Evolutionary conservation across 2,797 vertebrate genomes (phyloP), one percentile per base, ranked within the genome.

Genomic region (Sarcoramphus papa): DNA sequence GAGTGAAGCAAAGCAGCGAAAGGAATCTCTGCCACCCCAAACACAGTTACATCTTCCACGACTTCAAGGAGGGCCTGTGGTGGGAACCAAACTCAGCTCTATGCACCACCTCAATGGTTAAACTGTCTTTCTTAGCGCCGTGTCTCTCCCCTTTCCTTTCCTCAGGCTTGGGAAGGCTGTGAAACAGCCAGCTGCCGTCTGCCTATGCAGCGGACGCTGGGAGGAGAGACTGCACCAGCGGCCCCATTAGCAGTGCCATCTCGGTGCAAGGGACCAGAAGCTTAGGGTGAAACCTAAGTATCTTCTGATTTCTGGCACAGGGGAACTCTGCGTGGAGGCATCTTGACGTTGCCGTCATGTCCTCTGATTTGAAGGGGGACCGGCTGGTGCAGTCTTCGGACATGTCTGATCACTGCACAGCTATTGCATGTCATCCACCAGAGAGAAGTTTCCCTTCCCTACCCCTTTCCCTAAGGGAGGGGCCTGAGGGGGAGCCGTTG

Each of bases 201-300:
- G 24, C 21, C 57, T 25, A 1, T 22, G 22, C 0, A 0, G n/a
- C 2, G 2, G 9, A 25, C 15, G 3, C 12, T 3, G 18, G 27
- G 30, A 87, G 43, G n/a, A 81, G 30, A 35, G 28, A 5, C 37
- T 31, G 28, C 16, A 53, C 23, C 48, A 33, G 37, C 2, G 14
- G 12, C 23, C 12, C 9, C 9, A 3, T 27, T 3, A 72, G 23
- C 21, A 62, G 15, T 1, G 2, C 40, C 40, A 43, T 54, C 30
- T 35, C 67, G 3, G 0, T 37, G n/a, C 0, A 0, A 62, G 30
- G 7, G 27, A 59, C 41, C 24, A 64, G 63, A 69, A 84, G 22
- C 27, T 79, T 33, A 35, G 28, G 30, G 13, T 64, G 45, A 80
- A 80, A 65, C 20, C 28, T 12, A 11, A 37, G 21, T 3, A 7